Evolutionary conservation across 2,797 vertebrate species (phyloP).

Genomic region (Rhinogobio ventralis): DNA sequence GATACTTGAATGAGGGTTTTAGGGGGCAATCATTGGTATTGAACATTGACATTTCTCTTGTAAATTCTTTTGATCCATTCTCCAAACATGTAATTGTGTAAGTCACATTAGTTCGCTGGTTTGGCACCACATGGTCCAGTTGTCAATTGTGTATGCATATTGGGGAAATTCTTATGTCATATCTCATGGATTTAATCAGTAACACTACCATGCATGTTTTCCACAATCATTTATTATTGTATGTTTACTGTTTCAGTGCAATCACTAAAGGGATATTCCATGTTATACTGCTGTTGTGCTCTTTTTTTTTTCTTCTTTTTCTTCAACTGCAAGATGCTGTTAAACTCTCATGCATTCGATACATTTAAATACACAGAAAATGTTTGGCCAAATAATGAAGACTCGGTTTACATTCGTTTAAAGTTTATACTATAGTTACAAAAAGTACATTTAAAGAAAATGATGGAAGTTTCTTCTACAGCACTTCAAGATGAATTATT

Average conservation of each 20-base stretch:
- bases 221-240: conserved; percentile 12
- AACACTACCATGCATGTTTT: conserved; percentile 43
- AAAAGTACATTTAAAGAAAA: neutral
- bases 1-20: neutral
- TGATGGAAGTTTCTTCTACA: neutral
- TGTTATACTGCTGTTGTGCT: neutral
- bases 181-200: neutral
- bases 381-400: neutral
- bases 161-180: neutral
- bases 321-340: neutral
- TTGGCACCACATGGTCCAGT: neutral
- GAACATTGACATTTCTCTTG: neutral
- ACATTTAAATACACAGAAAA: neutral
- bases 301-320: neutral
- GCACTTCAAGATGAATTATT: neutral
- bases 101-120: neutral
- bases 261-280: conserved; percentile 34
- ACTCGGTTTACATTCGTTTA: neutral
- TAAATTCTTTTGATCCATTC: neutral
- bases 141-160: neutral
- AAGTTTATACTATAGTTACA: neutral
- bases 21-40: neutral
- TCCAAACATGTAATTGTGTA: neutral
- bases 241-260: conserved; percentile 34
- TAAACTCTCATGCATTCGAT: neutral